Evolutionary conservation across 2,797 vertebrate genomes (phyloP).

Genomic region (Hydrophis major): DNA sequence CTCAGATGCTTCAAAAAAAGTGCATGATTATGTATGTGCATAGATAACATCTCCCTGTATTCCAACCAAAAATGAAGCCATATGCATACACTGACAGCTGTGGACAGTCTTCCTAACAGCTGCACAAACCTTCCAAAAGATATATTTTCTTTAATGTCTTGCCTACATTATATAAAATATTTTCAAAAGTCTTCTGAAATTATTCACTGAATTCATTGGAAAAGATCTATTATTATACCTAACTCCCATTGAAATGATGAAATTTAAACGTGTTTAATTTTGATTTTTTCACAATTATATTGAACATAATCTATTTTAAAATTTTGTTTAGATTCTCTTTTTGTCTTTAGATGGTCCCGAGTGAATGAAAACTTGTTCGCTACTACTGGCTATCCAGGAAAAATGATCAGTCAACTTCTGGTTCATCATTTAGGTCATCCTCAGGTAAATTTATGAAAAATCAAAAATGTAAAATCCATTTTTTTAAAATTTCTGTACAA

Average conservation of each 20-base stretch:
- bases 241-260: background rate
- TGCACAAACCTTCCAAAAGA: background rate
- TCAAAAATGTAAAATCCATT: slow-evolving; percentile 6
- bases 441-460: slow-evolving; percentile 76
- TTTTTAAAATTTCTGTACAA: background rate
- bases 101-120: background rate
- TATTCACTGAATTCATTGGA: background rate
- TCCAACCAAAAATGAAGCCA: background rate
- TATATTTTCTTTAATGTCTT: background rate
- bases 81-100: background rate
- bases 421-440: slow-evolving; percentile 95
- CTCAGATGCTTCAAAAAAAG: background rate
- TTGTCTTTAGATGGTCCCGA: slow-evolving; percentile 83
- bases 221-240: background rate
- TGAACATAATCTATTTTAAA: background rate
- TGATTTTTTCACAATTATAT: background rate
- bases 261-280: background rate
- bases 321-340: slow-evolving; percentile 15
- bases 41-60: background rate
- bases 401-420: slow-evolving; percentile 85
- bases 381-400: slow-evolving; percentile 94
- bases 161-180: background rate
- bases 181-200: background rate
- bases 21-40: background rate
- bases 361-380: slow-evolving; percentile 92